Percentiles rank a stretch among this genome's conserved stretches.
These are phyloP conservation scores for Engystomops pustulosus DNA, from an alignment of 2,113 vertebrate species.

Conservation along the genomic window DNA sequence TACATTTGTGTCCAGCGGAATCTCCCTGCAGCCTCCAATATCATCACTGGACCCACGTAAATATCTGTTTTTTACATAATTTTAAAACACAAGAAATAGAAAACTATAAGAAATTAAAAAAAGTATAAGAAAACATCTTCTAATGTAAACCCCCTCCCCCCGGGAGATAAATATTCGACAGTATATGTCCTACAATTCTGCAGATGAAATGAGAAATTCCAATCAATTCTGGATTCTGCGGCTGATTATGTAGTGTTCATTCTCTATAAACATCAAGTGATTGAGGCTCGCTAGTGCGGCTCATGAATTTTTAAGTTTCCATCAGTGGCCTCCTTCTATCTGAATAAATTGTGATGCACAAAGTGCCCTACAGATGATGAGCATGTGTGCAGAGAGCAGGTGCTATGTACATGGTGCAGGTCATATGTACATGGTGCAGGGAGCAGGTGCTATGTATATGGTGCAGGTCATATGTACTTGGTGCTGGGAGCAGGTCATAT, in stretches of 20 bases:
- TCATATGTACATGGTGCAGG: neutral
- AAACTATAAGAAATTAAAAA: neutral
- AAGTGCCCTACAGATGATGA: neutral
- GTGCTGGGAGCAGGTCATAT: too few species aligned
- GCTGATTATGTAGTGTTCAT: conserved; percentile 47
- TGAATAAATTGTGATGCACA: conserved; percentile 3
- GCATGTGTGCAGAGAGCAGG: too few species aligned
- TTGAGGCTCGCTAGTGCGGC: conserved; percentile 7
- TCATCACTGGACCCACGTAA: neutral
- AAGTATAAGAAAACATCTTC: too few species aligned
- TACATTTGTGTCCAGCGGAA: neutral
- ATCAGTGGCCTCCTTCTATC: neutral
- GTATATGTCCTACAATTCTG: neutral
- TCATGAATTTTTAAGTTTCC: conserved; percentile 37
- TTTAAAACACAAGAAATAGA: neutral
- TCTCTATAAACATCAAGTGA: conserved; percentile 50
- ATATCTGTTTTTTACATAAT: too few species aligned
- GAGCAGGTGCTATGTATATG: too few species aligned
- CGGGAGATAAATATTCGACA: neutral
- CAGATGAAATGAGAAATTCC: conserved; percentile 31
- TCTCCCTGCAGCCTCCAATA: neutral
- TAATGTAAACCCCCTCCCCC: neutral
- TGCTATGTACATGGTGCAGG: neutral
- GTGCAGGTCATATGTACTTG: too few species aligned
- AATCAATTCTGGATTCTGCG: conserved; percentile 19